Evolutionary conservation across 2,888 invertebrate genomes (phyloP).

Genomic region (Pemphredon lugubris): DNA sequence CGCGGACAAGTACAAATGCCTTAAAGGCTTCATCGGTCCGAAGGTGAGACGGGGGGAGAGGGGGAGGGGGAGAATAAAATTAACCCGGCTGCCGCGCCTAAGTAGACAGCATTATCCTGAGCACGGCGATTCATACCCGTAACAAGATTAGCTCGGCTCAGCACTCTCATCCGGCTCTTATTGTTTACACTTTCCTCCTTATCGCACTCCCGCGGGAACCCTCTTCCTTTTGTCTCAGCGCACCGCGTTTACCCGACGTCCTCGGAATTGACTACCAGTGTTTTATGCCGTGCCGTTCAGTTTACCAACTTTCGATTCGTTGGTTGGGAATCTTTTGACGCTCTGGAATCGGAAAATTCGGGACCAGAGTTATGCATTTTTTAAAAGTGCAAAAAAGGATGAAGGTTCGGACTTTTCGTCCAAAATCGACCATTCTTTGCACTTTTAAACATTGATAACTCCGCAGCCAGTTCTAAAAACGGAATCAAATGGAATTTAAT

Average conservation of each 20-base stretch:
- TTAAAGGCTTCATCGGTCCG: constrained; percentile 42
- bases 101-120: constrained; percentile 69
- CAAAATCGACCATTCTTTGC: no score
- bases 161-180: constrained; percentile 67
- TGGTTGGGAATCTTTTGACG: no score
- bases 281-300: no score
- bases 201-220: constrained; percentile 44
- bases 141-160: constrained; percentile 72
- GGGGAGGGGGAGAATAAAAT: constrained; percentile 62
- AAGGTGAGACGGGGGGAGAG: constrained; percentile 33
- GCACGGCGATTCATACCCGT: constrained; percentile 73
- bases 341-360: no score
- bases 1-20: constrained; percentile 18
- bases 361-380: no score
- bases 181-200: constrained; percentile 73
- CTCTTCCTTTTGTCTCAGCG: constrained; percentile 37
- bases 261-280: no score
- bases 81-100: constrained; percentile 58
- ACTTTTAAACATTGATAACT: no score
- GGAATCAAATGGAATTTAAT: no score
- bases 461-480: no score
- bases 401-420: no score
- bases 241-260: constrained; percentile 9
- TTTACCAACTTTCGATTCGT: no score
- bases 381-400: no score